Base-by-base conservation (phyloP, 2,113 vertebrate species). In the Plotosus lineatus region DNA sequence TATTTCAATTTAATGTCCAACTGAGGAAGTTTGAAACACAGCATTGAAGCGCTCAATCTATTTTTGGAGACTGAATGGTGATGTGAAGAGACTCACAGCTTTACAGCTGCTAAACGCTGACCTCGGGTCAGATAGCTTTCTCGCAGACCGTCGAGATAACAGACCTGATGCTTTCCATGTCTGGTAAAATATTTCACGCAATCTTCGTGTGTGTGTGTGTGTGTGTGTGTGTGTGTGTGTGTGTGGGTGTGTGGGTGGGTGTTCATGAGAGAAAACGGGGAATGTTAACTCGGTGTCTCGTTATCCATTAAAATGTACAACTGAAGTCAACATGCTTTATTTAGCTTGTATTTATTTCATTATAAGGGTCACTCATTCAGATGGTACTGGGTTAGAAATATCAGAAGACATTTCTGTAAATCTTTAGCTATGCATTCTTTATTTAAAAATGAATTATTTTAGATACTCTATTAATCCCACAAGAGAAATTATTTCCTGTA, bases 111-210 rank as follows among this genome's bases (percentile, higher is more conserved):
- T 68, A 42, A 40, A 68, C 21, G 14, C 63, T 66, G 63, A 66
- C 19, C 65, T 68, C 38, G 26, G 40, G 65, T 44, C 65, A 68
- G 5, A 44, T 40, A 12, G 7, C 12, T 21, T 40, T 21, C 33
- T 38, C 61, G 10, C 36, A 40, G 61, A 66, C 21, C 3, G 7
- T 40, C 19, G 33, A 66, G 63, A 69, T 26, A 44, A 3, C 40
- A 65, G 36, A 65, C 61, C 61, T 65, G 61, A 44, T 3, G 2
- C 38, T 68, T 44, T 68, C 65, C 65, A 68, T 68, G 65, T 68
- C 36, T 11, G 65, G 40, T 69, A 2, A 68, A 44, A 26, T 68
- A 68, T 44, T 44, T 12, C 40, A 68, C 5, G 2, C 65, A 44
- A 26, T 11, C n/a, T 26, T 23, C 44, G 65, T 44, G 33, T 40